phyloP scores from a whole-genome alignment of 2,113 vertebrate species.

The Protobothrops mucrosquamatus region DNA sequence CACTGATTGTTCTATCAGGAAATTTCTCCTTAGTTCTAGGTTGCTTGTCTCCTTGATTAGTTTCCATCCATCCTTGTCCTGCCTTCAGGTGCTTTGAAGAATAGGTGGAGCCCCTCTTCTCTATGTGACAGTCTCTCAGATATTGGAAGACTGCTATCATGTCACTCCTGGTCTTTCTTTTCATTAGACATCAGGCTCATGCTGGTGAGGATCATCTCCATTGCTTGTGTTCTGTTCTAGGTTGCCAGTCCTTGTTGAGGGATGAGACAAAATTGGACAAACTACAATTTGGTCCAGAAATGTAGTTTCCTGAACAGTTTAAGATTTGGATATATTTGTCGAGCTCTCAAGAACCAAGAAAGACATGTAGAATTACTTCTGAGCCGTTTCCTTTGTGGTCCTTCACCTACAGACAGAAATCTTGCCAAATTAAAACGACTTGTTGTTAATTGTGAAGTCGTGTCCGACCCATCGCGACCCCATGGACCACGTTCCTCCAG shows the following conservation, averaged over 20 bases:
- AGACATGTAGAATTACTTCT: no score
- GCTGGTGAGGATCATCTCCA: background rate
- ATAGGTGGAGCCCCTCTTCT: background rate
- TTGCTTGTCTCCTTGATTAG: background rate
- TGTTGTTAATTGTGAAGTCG: no score
- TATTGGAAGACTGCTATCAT: background rate
- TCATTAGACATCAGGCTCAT: background rate
- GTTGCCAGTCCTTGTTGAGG: background rate
- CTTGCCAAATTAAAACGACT: no score
- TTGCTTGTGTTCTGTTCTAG: background rate
- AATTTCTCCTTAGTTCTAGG: background rate
- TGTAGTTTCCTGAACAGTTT: background rate
- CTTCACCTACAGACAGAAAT: no score
- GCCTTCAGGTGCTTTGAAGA: background rate
- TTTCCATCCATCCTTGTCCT: background rate
- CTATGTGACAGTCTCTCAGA: background rate
- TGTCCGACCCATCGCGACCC: no score
- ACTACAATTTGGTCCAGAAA: background rate
- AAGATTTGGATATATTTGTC: background rate
- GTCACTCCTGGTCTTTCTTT: background rate
- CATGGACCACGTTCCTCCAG: no score
- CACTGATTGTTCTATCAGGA: background rate
- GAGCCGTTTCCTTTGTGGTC: no score
- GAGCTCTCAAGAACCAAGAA: no score
- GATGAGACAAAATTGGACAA: background rate